Percentiles rank a stretch among this genome's conserved stretches.
phyloP scores from a whole-genome alignment of 2,888 invertebrate genomes.

The Torymus auratus region DNA sequence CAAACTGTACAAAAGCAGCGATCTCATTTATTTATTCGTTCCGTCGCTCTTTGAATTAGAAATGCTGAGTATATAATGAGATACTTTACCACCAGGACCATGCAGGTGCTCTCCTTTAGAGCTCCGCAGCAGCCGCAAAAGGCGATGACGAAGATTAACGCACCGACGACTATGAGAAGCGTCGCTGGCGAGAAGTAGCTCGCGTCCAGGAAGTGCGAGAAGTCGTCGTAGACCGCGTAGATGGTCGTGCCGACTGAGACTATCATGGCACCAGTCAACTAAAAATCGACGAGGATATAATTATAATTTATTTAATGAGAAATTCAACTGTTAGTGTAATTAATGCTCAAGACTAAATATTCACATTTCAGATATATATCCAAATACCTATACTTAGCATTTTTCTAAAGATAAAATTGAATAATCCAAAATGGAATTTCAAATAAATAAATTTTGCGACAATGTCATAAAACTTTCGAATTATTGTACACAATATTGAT shows the following conservation, averaged over 20 bases:
- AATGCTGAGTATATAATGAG: no score
- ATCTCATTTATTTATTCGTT: background rate
- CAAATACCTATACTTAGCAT: no score
- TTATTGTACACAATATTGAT: no score
- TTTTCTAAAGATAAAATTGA: no score
- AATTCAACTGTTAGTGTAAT: no score
- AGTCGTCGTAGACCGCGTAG: constrained; percentile 79
- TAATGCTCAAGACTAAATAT: no score
- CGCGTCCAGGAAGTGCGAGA: constrained; percentile 80
- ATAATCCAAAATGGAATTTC: no score
- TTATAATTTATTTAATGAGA: no score
- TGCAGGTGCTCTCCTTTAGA: constrained; percentile 85
- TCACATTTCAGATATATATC: no score
- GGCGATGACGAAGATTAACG: constrained; percentile 86
- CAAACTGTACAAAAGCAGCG: constrained; percentile 76
- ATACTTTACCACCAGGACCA: constrained; percentile 80
- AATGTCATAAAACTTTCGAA: no score
- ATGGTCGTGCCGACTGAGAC: constrained; percentile 83
- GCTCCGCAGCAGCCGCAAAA: constrained; percentile 90
- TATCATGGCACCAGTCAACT: constrained; percentile 84
- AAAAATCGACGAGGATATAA: constrained; percentile 66
- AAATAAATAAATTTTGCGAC: no score
- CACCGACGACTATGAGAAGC: constrained; percentile 86
- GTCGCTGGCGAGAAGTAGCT: constrained; percentile 86
- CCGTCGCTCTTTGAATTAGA: no score